Percentiles rank a stretch among this genome's conserved stretches.
These are phyloP conservation scores for Tyto alba DNA, from an alignment of 2,113 vertebrate species.

Conservation along the genomic window DNA sequence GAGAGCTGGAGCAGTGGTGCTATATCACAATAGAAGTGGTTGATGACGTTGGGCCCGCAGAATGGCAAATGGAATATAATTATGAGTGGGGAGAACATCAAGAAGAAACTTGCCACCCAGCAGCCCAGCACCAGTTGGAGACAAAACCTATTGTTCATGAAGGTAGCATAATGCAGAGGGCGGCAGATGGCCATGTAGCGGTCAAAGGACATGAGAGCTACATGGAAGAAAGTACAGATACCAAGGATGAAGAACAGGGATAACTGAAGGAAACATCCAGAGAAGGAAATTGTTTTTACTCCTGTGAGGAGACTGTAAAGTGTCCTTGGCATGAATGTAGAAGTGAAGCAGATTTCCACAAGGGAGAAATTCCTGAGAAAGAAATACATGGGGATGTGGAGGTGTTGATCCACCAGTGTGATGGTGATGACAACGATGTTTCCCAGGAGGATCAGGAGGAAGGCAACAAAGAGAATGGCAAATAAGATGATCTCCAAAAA, in stretches of 20 bases:
- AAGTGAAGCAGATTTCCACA: constrained; percentile 34
- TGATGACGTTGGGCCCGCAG: not conserved
- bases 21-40: not conserved
- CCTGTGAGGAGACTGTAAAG: constrained; percentile 2
- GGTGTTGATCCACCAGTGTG: not conserved
- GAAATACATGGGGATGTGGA: constrained; percentile 39
- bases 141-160: constrained; percentile 24
- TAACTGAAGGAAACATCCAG: constrained; percentile 42
- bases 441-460: constrained; percentile 3
- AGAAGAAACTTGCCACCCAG: constrained; percentile 9
- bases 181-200: not conserved
- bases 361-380: constrained; percentile 39
- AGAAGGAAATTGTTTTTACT: not conserved
- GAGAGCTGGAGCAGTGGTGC: not conserved
- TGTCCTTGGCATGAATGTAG: not conserved
- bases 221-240: constrained; percentile 22
- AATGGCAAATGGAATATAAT: not conserved
- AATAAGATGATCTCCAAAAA: not conserved
- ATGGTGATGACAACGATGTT: constrained; percentile 18
- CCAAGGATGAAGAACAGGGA: constrained; percentile 47
- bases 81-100: not conserved
- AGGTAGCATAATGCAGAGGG: constrained; percentile 26
- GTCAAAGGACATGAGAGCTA: constrained; percentile 57
- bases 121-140: constrained; percentile 11
- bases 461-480: not conserved